Base-by-base conservation (phyloP, 2,797 vertebrate species). In the Lycodopsis pacificus region DNA sequence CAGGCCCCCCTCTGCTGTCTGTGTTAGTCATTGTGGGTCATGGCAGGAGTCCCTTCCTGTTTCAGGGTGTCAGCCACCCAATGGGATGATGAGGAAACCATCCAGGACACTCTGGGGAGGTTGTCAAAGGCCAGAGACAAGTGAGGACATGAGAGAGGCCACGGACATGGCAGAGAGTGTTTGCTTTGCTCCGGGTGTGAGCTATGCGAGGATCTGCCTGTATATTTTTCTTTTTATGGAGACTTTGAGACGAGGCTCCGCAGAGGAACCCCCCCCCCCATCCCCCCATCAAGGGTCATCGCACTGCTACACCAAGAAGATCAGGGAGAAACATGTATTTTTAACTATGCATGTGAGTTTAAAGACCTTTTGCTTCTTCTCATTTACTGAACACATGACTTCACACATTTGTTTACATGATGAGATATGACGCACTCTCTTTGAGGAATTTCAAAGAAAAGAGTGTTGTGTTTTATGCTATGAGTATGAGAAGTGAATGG, bases 81-180 rank as follows among this genome's bases (percentile, higher is more conserved):
- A 69, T 17, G 73, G 87, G 79, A 91, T 86, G 86, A 92, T 90
- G 87, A 92, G 84, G 83, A 92, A 88, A 90, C 85, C 89, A 92
- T 88, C 77, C 69, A 70, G 71, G 77, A 70, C 57, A 53, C 86
- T 76, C 66, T 32, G 57, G 67, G 75, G 81, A 81, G 67, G 54
- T 82, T 73, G 79, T 81, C 75, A 82, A 87, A 91, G 75, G 34
- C 77, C 70, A 77, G 65, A 85, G 76, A 81, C 79, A 82, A 83
- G 78, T 71, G 66, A 80, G 79, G 81, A 89, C 73, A 75, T 54
- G 59, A 86, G 86, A 82, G 71, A 84, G 81, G 86, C 72, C 87
- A 89, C 3, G 20, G 80, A 80, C 84, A 72, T 73, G 73, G 51
- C 82, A 80, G 49, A 56, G 63, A 80, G 77, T 82, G 81, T 91